Evolutionary conservation across 2,797 vertebrate species (phyloP), one percentile per base, ranked within the genome.

Genomic region (Craterocephalus amniculus): DNA sequence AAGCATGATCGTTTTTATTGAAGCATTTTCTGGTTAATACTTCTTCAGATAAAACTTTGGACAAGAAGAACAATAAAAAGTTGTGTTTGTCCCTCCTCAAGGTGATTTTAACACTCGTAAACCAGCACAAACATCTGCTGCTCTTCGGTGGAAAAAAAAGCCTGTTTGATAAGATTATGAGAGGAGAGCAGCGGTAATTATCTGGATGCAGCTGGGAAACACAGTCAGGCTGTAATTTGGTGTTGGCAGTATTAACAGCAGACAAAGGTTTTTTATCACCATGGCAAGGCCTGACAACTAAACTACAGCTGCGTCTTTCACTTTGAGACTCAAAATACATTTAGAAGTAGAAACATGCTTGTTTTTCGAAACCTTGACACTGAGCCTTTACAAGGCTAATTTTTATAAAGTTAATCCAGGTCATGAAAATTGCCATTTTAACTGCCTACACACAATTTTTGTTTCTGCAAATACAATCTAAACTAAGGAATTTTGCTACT

Each of bases 161-260:
- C 20, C 31, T 36, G 27, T 66, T 60, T 60, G 62, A 72, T 65
- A 52, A 72, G 70, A 62, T 69, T 64, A 60, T 58, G 72, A 70
- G 43, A 22, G 27, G 12, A 61, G 48, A 54, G 76, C 48, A 27
- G 65, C 2, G 34, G 51, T 70, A 58, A 81, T 75, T 69, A 72
- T 34, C 51, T 62, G 63, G 64, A 71, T 45, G 62, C 79, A 82
- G 82, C 79, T 80, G 79, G 55, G 60, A 43, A 45, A 36, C 64
- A 70, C 62, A 72, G 60, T 66, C 69, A 75, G 70, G 14, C 63
- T 63, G 72, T 56, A 67, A 83, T 64, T 72, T 43, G 74, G 61
- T 73, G 65, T 38, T 76, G 75, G 68, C 78, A 66, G 31, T 9
- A 60, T 78, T 67, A 67, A 27, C 48, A 52, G 22, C 48, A 40